phyloP scores from a whole-genome alignment of 2,888 invertebrate species.

The Caenorhabditis sp. region DNA sequence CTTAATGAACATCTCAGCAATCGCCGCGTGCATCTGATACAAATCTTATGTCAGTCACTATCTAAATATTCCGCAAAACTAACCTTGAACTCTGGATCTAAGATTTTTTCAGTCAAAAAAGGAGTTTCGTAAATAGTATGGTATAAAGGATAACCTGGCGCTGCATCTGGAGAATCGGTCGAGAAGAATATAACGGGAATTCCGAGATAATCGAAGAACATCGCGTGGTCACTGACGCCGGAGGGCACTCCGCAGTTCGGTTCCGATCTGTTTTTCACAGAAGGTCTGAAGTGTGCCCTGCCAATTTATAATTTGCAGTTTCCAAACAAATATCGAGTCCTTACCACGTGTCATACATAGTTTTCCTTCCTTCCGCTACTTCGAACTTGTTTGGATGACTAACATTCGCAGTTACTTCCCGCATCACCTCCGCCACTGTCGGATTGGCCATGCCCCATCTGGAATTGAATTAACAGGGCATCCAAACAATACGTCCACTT shows the following conservation, averaged over 20 bases:
- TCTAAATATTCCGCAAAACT: no score
- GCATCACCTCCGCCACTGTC: conserved; percentile 82
- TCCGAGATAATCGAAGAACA: conserved; percentile 83
- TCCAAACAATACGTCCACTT: background rate
- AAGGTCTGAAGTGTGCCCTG: conserved; percentile 25
- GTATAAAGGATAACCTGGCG: conserved; percentile 76
- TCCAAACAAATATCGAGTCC: background rate
- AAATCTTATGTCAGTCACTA: no score
- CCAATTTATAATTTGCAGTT: no score
- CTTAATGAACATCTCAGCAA: conserved; percentile 83
- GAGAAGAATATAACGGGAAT: conserved; percentile 83
- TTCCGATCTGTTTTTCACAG: conserved; percentile 24
- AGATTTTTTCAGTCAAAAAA: conserved; percentile 77
- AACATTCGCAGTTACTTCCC: conserved; percentile 82
- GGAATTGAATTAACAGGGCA: conserved; percentile 6
- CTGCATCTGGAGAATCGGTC: conserved; percentile 42
- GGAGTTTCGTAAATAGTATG: conserved; percentile 82
- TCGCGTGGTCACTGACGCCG: conserved; percentile 84
- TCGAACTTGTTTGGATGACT: conserved; percentile 62
- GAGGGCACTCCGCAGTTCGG: conserved; percentile 78
- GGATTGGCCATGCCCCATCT: conserved; percentile 79
- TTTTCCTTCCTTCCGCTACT: conserved; percentile 70
- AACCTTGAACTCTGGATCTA: conserved; percentile 72
- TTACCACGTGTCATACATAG: conserved; percentile 78
- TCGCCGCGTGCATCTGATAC: conserved; percentile 82